Percentiles rank a stretch among this genome's conserved stretches.
Conservation (phyloP, 2,888 invertebrate genomes). For the Gisinianus flammeolus region DNA sequence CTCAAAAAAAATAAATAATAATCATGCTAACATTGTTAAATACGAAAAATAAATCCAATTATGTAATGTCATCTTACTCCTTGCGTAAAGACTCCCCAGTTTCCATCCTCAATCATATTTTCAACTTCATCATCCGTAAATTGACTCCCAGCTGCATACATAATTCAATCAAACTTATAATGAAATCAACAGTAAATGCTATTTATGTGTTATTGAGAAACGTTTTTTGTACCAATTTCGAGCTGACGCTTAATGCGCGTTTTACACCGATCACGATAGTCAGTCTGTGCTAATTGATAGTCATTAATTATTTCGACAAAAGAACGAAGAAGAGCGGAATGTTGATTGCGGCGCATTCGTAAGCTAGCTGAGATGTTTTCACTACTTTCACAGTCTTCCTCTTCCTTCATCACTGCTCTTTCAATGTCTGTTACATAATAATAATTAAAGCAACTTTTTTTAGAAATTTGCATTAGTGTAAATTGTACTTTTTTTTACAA, state of each 20-base stretch:
- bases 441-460: too few relatives aligned
- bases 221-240: constrained; percentile 64
- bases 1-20: too few relatives aligned
- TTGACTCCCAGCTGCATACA: constrained; percentile 37
- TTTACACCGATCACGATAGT: constrained; percentile 68
- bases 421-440: constrained; percentile 63
- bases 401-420: constrained; percentile 62
- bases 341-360: constrained; percentile 62
- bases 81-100: constrained; percentile 45
- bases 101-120: constrained; percentile 48
- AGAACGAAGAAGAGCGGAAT: constrained; percentile 66
- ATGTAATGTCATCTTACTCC: constrained; percentile 40
- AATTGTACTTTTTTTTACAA: not conserved
- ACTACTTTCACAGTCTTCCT: constrained; percentile 58
- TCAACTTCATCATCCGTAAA: constrained; percentile 47
- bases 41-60: too few relatives aligned
- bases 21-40: too few relatives aligned
- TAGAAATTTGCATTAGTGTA: too few relatives aligned
- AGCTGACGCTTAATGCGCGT: constrained; percentile 67
- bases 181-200: not conserved
- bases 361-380: constrained; percentile 57
- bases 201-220: not conserved
- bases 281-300: constrained; percentile 68
- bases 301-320: constrained; percentile 69
- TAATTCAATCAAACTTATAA: not conserved